Conservation (phyloP, 1,140 invertebrate genomes). For the Daktulosphaira vitifoliae region DNA sequence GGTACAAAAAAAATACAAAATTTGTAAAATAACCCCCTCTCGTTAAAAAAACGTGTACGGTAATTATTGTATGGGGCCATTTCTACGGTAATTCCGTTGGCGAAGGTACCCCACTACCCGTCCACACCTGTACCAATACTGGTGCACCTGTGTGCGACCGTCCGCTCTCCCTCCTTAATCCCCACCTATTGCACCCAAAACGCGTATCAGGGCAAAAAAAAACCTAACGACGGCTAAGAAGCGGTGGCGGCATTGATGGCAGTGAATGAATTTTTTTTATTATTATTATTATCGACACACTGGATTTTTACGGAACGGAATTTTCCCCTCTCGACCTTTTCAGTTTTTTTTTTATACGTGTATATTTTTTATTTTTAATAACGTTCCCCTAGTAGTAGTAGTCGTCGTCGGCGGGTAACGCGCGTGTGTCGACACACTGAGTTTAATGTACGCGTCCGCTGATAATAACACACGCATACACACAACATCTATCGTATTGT, state of each 20-base stretch:
- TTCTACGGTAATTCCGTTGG: conserved; percentile 12
- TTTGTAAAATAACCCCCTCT: not conserved
- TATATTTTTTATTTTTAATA: no score
- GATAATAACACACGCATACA: not conserved
- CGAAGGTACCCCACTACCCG: not conserved
- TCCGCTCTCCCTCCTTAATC: not conserved
- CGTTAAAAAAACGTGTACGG: not conserved
- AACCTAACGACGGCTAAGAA: no score
- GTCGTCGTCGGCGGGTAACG: conserved; percentile 9
- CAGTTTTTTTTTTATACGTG: no score
- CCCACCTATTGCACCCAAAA: no score
- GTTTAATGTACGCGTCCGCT: not conserved
- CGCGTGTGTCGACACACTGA: not conserved
- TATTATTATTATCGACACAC: conserved; percentile 4
- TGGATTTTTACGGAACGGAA: conserved; percentile 25
- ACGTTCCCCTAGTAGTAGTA: not conserved
- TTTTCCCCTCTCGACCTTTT: conserved; percentile 13
- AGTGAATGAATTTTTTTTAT: conserved; percentile 30
- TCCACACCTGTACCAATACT: conserved; percentile 29
- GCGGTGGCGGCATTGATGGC: no score
- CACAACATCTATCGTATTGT: not conserved
- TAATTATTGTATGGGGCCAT: conserved; percentile 10
- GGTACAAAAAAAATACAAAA: not conserved
- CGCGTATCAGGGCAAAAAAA: no score
- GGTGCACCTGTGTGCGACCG: conserved; percentile 16